phyloP scores from a whole-genome alignment of 2,113 vertebrate genomes.

The Oreochromis tanganicae region DNA sequence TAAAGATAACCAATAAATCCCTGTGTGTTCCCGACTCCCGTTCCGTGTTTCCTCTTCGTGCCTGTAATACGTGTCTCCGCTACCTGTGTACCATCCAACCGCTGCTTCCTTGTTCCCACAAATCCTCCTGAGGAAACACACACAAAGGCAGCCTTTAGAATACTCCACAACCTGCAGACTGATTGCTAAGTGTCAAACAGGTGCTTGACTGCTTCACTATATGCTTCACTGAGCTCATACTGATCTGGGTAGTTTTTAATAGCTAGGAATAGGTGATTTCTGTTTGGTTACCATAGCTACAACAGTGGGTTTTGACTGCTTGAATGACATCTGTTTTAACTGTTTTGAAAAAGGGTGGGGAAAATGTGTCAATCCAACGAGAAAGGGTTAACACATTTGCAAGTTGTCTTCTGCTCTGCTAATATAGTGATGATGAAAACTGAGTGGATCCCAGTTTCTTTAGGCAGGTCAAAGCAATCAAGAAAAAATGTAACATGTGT shows the following conservation, averaged over 20 bases:
- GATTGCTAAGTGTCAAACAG: too few species aligned
- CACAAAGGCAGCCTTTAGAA: background rate
- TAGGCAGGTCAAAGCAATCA: background rate
- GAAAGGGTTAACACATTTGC: background rate
- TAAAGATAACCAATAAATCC: background rate
- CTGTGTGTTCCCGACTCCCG: rapidly evolving
- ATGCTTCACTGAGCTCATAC: too few species aligned
- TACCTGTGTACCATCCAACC: background rate
- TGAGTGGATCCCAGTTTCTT: background rate
- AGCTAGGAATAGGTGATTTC: too few species aligned
- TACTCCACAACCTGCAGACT: background rate
- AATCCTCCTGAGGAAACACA: background rate
- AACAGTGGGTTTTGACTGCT: background rate
- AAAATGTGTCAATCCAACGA: background rate
- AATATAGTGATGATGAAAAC: background rate
- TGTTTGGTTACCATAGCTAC: background rate
- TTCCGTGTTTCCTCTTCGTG: background rate
- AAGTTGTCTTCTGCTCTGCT: too few species aligned
- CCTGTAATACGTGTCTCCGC: background rate
- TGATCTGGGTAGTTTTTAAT: too few species aligned
- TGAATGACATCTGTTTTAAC: background rate
- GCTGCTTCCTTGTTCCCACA: background rate
- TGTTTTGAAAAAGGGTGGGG: background rate
- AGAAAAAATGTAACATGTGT: background rate
- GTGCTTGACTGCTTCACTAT: too few species aligned